Base-by-base conservation (phyloP, 2,888 invertebrate species). In the Notodromas monacha region DNA sequence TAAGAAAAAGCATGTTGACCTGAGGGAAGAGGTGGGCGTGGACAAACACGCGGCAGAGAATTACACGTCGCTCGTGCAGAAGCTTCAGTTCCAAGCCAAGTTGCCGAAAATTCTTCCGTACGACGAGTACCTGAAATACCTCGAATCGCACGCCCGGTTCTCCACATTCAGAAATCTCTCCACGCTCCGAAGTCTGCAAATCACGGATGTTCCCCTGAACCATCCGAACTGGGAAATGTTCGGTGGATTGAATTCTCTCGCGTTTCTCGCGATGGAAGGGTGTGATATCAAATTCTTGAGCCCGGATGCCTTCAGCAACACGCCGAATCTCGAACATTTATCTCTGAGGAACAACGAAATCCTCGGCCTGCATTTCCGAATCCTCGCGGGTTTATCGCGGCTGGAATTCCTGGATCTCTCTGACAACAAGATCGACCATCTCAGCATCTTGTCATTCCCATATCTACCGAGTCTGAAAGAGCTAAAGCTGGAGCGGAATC, bases 201-300 rank as follows among this genome's bases (percentile, higher is more conserved):
- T 21, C 8, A 8, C 21, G n/a, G 8, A 21, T 21, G 21, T 21
- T n/a, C n/a, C 21, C 6, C 21, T 21, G 8, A 6, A 8, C 21
- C 21, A 21, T 8, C 21, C 21, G n/a, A 21, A 21, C 21, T 21
- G 21, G 21, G 21, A 21, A n/a, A 21, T 21, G 21, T 21, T 21
- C n/a, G 8, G n/a, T 8, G 21, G 21, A n/a, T n/a, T 21, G 6
- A n/a, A 8, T 21, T 8, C 6, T 21, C 21, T 21, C 21, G n/a
- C 21, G n/a, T 21, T 8, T 21, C n/a, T 21, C 8, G 21, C 21
- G 8, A 6, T 21, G 21, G n/a, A 6, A 8, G 8, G n/a, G 8
- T 21, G 21, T n/a, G 6, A 6, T 21, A 21, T 21, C n/a, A n/a
- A 6, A n/a, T 21, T 8, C n/a, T n/a, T 21, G 6, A 8, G 8